Conservation (phyloP, 2,113 vertebrate species). For the Corythaeola cristata region DNA sequence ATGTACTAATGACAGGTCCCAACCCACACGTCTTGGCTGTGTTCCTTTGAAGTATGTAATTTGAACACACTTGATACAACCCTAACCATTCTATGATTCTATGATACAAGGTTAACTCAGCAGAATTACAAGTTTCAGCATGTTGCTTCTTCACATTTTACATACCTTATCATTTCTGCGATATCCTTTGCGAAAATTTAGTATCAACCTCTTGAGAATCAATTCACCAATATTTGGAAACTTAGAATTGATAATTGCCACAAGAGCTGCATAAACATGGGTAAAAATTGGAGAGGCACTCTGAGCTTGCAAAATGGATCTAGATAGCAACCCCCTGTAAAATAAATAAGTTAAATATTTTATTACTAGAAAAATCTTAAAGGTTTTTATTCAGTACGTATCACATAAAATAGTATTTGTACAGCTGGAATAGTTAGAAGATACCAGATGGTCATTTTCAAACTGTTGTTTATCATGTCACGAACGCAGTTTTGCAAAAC, state of each 20-base stretch:
- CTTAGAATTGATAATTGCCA: constrained; percentile 98
- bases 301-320: constrained; percentile 94
- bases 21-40: rapidly evolving
- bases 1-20: neutral
- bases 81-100: too few species aligned
- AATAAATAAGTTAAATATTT: neutral
- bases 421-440: neutral
- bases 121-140: neutral
- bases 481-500: neutral
- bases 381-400: neutral
- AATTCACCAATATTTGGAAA: constrained; percentile 97
- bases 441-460: neutral
- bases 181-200: constrained; percentile 96
- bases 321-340: constrained; percentile 87
- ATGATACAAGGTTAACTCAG: neutral
- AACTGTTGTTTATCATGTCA: neutral
- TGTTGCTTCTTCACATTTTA: neutral
- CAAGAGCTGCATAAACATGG: constrained; percentile 93
- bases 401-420: neutral
- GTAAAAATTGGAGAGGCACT: constrained; percentile 95
- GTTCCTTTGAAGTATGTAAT: neutral
- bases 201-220: constrained; percentile 93
- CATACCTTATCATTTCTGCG: constrained; percentile 95
- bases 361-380: neutral
- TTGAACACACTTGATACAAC: neutral